These are phyloP conservation scores for Vanessa atalanta DNA, from an alignment of 1,140 invertebrate species.

Conservation along the genomic window DNA sequence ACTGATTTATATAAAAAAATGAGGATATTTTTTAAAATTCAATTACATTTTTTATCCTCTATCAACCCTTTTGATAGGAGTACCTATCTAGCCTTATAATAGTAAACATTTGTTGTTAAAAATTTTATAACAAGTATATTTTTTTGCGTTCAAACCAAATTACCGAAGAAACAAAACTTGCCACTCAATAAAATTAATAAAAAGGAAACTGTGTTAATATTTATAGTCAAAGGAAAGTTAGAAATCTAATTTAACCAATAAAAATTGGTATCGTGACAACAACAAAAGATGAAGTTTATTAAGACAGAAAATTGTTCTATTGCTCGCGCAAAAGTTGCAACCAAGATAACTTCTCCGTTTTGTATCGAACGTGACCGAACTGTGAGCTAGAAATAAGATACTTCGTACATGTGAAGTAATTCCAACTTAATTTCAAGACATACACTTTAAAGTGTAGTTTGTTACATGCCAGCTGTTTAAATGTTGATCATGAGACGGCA, in stretches of 20 bases:
- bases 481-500: neutral
- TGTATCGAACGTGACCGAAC: slow-evolving; percentile 35
- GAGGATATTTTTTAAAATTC: too few species aligned
- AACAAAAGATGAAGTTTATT: slow-evolving; percentile 41
- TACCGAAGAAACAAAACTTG: too few species aligned
- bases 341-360: slow-evolving; percentile 39
- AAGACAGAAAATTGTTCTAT: slow-evolving; percentile 43
- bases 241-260: slow-evolving; percentile 33
- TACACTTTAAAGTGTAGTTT: slow-evolving; percentile 27
- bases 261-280: slow-evolving; percentile 42
- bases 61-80: too few species aligned
- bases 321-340: slow-evolving; percentile 37
- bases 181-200: too few species aligned
- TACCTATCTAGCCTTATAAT: too few species aligned
- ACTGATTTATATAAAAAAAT: too few species aligned
- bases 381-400: slow-evolving; percentile 37
- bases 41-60: too few species aligned
- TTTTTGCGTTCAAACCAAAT: too few species aligned
- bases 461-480: neutral
- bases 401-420: slow-evolving; percentile 25
- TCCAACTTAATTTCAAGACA: slow-evolving; percentile 35
- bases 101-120: too few species aligned
- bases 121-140: too few species aligned
- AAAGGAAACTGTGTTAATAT: too few species aligned
- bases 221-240: slow-evolving; percentile 5